Base-by-base conservation (phyloP, 2,113 vertebrate species). In the Chaetorhynchus papuensis region DNA sequence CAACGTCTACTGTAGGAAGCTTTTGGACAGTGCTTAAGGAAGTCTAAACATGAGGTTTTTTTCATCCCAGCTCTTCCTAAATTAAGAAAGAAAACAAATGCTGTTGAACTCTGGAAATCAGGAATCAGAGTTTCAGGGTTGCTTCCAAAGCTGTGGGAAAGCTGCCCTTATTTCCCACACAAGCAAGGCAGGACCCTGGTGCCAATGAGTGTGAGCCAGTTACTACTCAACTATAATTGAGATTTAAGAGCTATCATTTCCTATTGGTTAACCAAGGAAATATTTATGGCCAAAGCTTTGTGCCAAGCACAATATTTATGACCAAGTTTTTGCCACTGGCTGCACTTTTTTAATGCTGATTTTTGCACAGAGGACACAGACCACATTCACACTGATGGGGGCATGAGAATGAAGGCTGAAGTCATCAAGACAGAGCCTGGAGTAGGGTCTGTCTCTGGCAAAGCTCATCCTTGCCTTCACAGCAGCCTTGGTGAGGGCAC, bases 281-380 rank as follows among this genome's bases (percentile, higher is more conserved):
- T 96, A 95, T 96, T 96, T 96, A 96, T 95, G 94, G 93, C 91
- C 94, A 91, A 72, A 94, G 27, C 72, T 21, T 81, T 69, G 39
- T 96, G 94, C 95, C 95, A 97, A 95, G 82, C 87, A 96, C 91
- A 96, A 96, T 96, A 97, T 96, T 96, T 95, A 95, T 94, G 84
- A 96, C 89, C 87, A 88, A 93, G 63, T 83, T 95, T 85, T 89
- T 79, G 95, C 69, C 89, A 41, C 61, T 71, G 82, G 39, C 70
- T 91, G 69, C 82, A 28, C 56, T 68, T 91, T 96, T 93, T 93
- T 63, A 41, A 31, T 31, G 78, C 63, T 90, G 87, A 30, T 54
- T 91, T 90, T 94, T 91, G 77, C 52, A 60, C 12, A 41, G 78
- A 50, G 61, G 74, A 72, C 66, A 44, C 30, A 39, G 93, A 90